Conservation (phyloP, 2,888 invertebrate genomes). For the Unio pictorum region DNA sequence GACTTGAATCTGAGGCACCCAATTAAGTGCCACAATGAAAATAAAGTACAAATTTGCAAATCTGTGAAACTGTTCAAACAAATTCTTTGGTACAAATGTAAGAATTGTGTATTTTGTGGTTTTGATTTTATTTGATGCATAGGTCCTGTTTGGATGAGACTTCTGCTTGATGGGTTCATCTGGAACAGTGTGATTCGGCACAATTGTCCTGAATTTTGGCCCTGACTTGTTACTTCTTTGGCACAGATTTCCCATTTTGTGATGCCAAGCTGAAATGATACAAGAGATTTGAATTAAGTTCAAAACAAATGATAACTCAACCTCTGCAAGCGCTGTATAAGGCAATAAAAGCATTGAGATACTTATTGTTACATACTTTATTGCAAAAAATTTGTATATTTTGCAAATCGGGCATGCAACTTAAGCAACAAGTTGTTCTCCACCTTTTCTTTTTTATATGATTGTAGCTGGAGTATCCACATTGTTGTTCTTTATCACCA, state of each 20-base stretch:
- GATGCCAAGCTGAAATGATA: background rate
- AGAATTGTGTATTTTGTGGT: slow-evolving; percentile 86
- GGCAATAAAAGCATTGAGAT: too few relatives aligned
- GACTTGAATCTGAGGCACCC: slow-evolving; percentile 89
- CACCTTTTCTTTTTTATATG: too few relatives aligned
- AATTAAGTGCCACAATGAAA: slow-evolving; percentile 95
- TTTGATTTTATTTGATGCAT: slow-evolving; percentile 56
- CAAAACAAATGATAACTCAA: too few relatives aligned
- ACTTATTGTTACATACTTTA: too few relatives aligned
- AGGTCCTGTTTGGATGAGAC: slow-evolving; percentile 58
- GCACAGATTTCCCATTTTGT: slow-evolving; percentile 52
- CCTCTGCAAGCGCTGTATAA: too few relatives aligned
- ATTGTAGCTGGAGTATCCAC: too few relatives aligned
- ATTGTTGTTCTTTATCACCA: too few relatives aligned
- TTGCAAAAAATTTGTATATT: too few relatives aligned
- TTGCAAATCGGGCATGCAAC: too few relatives aligned
- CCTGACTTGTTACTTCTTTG: slow-evolving; percentile 41
- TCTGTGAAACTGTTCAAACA: slow-evolving; percentile 97
- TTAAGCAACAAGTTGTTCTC: too few relatives aligned
- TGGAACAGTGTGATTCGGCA: slow-evolving; percentile 54
- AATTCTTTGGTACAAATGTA: slow-evolving; percentile 95
- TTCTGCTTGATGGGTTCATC: slow-evolving; percentile 23
- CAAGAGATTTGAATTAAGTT: too few relatives aligned
- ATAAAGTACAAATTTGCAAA: slow-evolving; percentile 98
- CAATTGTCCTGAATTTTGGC: slow-evolving; percentile 47